These are phyloP conservation scores for Astreopora myriophthalma DNA, from an alignment of 64 coral and sea anemone species.

Conservation along the genomic window DNA sequence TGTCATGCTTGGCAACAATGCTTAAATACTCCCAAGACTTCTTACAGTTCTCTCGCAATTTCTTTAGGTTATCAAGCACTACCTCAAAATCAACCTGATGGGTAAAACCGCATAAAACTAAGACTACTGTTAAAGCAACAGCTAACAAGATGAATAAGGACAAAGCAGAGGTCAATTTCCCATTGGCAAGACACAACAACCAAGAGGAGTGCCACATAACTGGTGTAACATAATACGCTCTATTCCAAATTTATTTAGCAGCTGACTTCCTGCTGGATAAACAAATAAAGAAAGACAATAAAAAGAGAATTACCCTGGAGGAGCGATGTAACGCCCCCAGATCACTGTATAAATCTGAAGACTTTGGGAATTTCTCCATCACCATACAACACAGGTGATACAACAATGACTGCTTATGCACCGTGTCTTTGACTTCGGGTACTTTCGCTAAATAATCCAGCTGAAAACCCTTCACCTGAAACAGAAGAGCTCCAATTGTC, in stretches of 20 bases:
- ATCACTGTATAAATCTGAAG: slow-evolving; percentile 93
- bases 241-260: neutral
- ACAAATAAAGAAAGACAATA: neutral
- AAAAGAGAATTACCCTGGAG: slow-evolving; percentile 68
- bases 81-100: slow-evolving; percentile 95
- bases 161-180: too few species aligned
- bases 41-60: slow-evolving; percentile 95
- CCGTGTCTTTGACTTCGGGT: slow-evolving; percentile 98
- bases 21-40: slow-evolving; percentile 98
- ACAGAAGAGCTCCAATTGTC: slow-evolving; percentile 8
- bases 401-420: slow-evolving; percentile 94
- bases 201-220: too few species aligned
- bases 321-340: slow-evolving; percentile 85
- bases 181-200: too few species aligned
- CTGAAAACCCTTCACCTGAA: slow-evolving; percentile 96
- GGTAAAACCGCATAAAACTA: neutral
- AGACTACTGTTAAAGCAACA: neutral
- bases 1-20: slow-evolving; percentile 97
- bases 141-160: neutral
- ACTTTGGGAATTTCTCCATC: slow-evolving; percentile 97
- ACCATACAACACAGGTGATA: slow-evolving; percentile 99
- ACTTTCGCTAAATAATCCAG: slow-evolving; percentile 96
- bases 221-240: too few species aligned
- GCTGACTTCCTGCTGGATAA: neutral
- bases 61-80: slow-evolving; percentile 85